Evolutionary conservation across 2,888 invertebrate genomes (phyloP), one percentile per base, ranked within the genome.

Genomic region (Apamea crenata): DNA sequence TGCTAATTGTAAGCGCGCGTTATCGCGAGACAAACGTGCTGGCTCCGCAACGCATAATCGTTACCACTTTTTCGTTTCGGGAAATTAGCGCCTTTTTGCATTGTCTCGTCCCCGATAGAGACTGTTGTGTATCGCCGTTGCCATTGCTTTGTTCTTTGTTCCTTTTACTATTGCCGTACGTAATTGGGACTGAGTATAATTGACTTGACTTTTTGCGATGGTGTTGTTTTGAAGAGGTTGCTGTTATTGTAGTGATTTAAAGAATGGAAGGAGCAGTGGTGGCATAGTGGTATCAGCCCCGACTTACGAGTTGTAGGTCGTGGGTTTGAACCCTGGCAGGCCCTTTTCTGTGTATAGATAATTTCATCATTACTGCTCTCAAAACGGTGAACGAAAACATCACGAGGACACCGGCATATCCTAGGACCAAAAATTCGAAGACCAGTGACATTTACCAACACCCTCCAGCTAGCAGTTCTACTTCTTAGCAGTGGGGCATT

Each of bases 41-140:
- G 94, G 94, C 93, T 93, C 94, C 94, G 94, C 95, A 95, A 96
- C 96, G 96, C 96, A 97, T 97, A 97, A 97, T 96, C 96, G 95
- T 97, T 97, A 95, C 95, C 95, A 96, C 95, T 96, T 96, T 96
- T 96, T 96, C 96, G 96, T 96, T 96, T 95, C 95, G 94, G 90
- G 93, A 95, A 95, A 97, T 97, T 96, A 97, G 96, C 96, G 96
- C 95, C 96, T 97, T 97, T 97, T 97, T 96, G 96, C 96, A 96
- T 95, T 91, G 94, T 93, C 93, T 92, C 95, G 92, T 94, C 95
- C 94, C 83, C 91, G 92, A 93, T 94, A 93, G 93, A 91, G 89
- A 91, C 91, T 91, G 92, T 91, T 90, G 90, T 90, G 88, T 90
- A 92, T 92, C 86, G 91, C 89, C 89, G 90, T 92, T 91, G 91